Evolutionary conservation across 1,140 invertebrate genomes (phyloP), one percentile per base, ranked within the genome.

Genomic region (Ceratoteleas bidentatus): DNA sequence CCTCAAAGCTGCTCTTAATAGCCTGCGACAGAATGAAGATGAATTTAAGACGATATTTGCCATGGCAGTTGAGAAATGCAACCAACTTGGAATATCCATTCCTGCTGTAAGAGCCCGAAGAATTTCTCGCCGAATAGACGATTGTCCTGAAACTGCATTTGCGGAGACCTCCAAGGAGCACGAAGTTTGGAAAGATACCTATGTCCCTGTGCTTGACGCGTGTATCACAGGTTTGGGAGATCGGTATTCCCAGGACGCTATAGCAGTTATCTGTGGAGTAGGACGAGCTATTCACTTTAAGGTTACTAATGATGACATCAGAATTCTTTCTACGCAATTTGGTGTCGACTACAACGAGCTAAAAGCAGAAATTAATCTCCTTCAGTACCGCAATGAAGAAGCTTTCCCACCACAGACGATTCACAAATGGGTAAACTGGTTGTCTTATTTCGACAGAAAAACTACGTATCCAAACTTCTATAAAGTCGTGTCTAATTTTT

Each of bases 401-500:
- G 6, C 0, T 49, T 57, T 11, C 24, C 36, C 50, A 40, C 38
- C 34, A 43, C 0, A 16, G 6, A 54, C 2, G n/a, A n/a, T n/a
- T n/a, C n/a, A n/a, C 36, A 36, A 57, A 36, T 70, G 72, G 72
- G 34, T 74, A 8, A 10, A 58, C 7, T 74, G 61, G 72, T n/a
- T 74, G 6, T n/a, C n/a, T n/a, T n/a, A n/a, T n/a, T n/a, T n/a
- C n/a, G n/a, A n/a, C n/a, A n/a, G n/a, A n/a, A n/a, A n/a, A n/a
- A n/a, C n/a, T n/a, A 58, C 14, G 24, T 82, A 68, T 80, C 56
- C 54, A 0, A 81, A 70, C 60, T 66, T 66, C 52, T 64, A 47
- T 60, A 78, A 58, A 64, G 50, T 77, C 34, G 4, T 77, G n/a
- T 15, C n/a, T 32, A 53, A 70, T n/a, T 77, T 78, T 65, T 47